Conservation (phyloP, 2,888 invertebrate species). For the Sericinus montela region DNA sequence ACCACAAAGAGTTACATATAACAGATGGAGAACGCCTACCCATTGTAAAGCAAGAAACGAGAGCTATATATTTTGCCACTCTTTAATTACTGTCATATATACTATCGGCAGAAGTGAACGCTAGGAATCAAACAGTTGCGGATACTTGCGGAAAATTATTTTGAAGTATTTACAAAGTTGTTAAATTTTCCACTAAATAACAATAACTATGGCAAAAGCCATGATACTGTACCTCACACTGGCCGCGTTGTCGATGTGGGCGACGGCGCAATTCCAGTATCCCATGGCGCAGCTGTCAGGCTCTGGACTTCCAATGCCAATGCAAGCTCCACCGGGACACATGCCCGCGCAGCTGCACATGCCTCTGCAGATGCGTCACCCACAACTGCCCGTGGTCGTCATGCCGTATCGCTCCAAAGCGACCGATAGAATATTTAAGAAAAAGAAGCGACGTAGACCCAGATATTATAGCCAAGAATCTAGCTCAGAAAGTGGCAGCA, state of each 20-base stretch:
- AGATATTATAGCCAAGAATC: constrained; percentile 23
- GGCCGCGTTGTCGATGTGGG: constrained; percentile 15
- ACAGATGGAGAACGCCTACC: not conserved
- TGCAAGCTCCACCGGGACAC: constrained; percentile 30
- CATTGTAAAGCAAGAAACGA: not conserved
- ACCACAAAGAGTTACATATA: not conserved
- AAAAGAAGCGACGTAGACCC: constrained; percentile 25
- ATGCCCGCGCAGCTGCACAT: constrained; percentile 25
- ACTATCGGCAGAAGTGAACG: too few species aligned
- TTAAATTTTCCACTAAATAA: not conserved
- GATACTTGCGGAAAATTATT: not conserved
- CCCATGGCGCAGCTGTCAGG: constrained; percentile 6
- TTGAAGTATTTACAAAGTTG: not conserved
- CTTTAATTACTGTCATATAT: not conserved
- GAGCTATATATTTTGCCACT: not conserved
- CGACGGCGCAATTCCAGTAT: constrained; percentile 27
- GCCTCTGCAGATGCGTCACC: constrained; percentile 31
- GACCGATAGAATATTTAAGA: constrained; percentile 29
- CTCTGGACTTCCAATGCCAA: not conserved
- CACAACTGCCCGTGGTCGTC: constrained; percentile 51
- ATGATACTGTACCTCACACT: not conserved
- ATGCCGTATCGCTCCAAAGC: constrained; percentile 55
- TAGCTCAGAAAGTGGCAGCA: constrained; percentile 26
- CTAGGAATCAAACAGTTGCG: too few species aligned
- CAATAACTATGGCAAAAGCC: not conserved